Evolutionary conservation across 2,888 invertebrate genomes (phyloP).

Genomic region (Eurois occulta): DNA sequence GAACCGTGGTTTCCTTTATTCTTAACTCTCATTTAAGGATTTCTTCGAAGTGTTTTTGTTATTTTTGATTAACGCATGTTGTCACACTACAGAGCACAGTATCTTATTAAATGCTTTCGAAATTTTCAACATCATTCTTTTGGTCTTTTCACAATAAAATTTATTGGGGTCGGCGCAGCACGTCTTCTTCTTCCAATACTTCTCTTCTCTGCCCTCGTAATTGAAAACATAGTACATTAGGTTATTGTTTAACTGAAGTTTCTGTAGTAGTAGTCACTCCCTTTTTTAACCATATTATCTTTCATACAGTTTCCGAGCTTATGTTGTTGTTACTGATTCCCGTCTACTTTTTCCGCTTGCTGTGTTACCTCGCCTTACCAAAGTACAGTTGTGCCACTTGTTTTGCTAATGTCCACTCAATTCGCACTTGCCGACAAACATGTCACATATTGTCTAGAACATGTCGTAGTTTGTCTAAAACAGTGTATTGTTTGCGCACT

Average conservation of each 20-base stretch:
- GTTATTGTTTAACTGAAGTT: background rate
- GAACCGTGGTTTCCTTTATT: background rate
- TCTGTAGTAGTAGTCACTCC: background rate
- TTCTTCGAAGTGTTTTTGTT: background rate
- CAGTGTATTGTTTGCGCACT: constrained; percentile 41
- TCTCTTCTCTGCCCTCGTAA: background rate
- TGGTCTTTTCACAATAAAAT: too few relatives aligned
- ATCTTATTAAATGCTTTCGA: background rate
- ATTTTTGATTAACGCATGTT: background rate
- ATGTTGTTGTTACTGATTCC: background rate
- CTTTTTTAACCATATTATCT: background rate
- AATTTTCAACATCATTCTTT: background rate
- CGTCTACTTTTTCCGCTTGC: constrained; percentile 17
- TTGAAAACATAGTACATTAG: background rate
- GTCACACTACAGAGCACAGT: background rate
- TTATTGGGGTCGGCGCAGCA: background rate
- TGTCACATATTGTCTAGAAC: constrained; percentile 43
- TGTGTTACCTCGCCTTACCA: background rate
- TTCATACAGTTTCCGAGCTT: background rate
- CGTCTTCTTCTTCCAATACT: background rate
- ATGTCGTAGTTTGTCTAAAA: constrained; percentile 36
- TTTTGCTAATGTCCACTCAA: constrained; percentile 52
- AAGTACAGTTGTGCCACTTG: constrained; percentile 60
- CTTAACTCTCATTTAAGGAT: background rate
- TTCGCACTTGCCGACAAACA: constrained; percentile 46